Evolutionary conservation across 2,797 vertebrate species (phyloP).

Genomic region (Oophaga sylvatica): DNA sequence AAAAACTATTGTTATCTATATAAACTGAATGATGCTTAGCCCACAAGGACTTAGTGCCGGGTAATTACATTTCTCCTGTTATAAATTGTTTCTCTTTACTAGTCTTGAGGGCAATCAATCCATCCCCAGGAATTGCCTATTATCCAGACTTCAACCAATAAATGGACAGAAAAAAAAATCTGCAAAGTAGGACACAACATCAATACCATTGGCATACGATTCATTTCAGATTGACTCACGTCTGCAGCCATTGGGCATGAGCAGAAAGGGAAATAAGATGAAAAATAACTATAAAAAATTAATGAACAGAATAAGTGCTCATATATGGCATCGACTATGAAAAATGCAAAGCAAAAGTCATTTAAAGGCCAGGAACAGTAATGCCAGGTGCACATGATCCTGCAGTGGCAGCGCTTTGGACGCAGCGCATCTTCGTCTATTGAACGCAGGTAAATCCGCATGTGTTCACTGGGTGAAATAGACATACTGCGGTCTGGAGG

Average conservation of each 20-base stretch:
- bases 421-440: too few species aligned
- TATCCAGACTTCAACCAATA: slow-evolving; percentile 23
- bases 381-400: too few species aligned
- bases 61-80: slow-evolving; percentile 48
- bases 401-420: too few species aligned
- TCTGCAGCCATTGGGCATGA: background rate
- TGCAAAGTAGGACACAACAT: slow-evolving; percentile 25
- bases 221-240: slow-evolving; percentile 30
- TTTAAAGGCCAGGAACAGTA: too few species aligned
- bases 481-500: too few species aligned
- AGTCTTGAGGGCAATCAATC: slow-evolving; percentile 44
- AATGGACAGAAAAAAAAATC: slow-evolving; percentile 20
- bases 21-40: slow-evolving; percentile 22
- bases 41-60: slow-evolving; percentile 20
- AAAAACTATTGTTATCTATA: slow-evolving; percentile 34
- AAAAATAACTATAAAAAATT: slow-evolving; percentile 2
- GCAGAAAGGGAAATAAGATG: background rate
- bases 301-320: background rate
- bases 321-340: background rate
- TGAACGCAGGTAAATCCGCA: too few species aligned
- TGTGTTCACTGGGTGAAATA: too few species aligned
- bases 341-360: too few species aligned
- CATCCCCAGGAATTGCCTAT: slow-evolving; percentile 29
- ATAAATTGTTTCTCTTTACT: slow-evolving; percentile 40
- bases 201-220: slow-evolving; percentile 36